Base-by-base conservation (phyloP, 2,113 vertebrate species). In the Plectropomus leopardus region DNA sequence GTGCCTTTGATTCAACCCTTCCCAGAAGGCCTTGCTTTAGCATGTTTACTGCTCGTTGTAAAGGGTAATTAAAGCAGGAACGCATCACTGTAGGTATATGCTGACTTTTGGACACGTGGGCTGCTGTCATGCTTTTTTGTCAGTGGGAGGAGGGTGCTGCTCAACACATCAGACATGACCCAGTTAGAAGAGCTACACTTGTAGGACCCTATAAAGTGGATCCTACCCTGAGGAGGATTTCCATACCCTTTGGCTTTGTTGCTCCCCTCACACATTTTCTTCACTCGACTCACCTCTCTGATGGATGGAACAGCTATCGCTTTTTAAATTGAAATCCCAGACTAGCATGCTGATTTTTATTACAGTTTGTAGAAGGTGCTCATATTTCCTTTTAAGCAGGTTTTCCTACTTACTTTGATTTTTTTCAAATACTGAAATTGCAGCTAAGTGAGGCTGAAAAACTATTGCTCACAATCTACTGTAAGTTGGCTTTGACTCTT, bases 111-210 rank as follows among this genome's bases (percentile, higher is more conserved):
- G 78, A 80, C 81, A 65, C 21, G 42, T 82, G 81, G 67, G 53
- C 68, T 21, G 1, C 66, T 58, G 66, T 80, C 67, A 76, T 44
- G 71, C 68, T 65, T 82, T 48, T 65, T 82, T 64, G 78, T 80
- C 81, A 69, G 83, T 34, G 65, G 36, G 80, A 79, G 79, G 60
- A 85, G 86, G 67, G n/a, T 24, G 83, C 72, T 59, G 65, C 81
- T 85, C 68, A 45, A 77, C 81, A 90, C 84, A 87, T 91, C 88
- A 84, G 87, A 87, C 87, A 28, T 92, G 92, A 92, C 91, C 92
- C 89, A 92, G 83, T 92, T 92, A 81, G 80, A 54, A 42, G 67
- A 80, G 84, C 84, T 75, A 45, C 83, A 86, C 83, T 86, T 83
- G 74, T 70, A 78, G 82, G 76, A 80, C 80, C 84, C 72, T 78